Evolutionary conservation across 2,113 vertebrate genomes (phyloP), one percentile per base, ranked within the genome.

Genomic region (Rutilus rutilus): DNA sequence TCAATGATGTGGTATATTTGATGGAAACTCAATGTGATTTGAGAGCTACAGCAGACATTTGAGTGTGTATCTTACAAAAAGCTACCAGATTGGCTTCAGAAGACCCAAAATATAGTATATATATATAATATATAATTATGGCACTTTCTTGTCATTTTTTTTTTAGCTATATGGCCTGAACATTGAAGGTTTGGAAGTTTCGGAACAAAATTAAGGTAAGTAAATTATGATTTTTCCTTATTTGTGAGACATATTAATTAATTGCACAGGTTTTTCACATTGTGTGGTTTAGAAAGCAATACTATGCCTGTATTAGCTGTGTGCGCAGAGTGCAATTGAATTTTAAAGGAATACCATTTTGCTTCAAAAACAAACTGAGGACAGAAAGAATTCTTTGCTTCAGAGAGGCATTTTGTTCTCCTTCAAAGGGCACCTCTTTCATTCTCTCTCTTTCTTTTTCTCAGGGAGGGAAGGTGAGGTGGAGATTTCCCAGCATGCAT

Each of bases 401-500:
- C 65, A 73, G 21, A 73, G 65, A 57, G 23, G 25, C 50, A 73
- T 83, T 83, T 73, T 73, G 67, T 83, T 73, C 50, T 83, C 65
- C 17, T 69, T 82, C 62, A 82, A 67, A 69, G 42, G 79, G 62
- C 62, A 45, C 60, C 60, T 81, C 79, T 85, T 85, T 50, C 42
- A 1, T 65, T 47, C 83, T 60, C 52, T 15, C 54, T 42, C 74
- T 77, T 65, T 64, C 83, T 62, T 65, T 64, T 33, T 87, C n/a
- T 30, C 23, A 73, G 47, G 81, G 33, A 73, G 33, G 33, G 50
- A 83, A 86, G 79, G 78, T 62, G 54, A 89, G 77, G 76, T 71
- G 71, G 75, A 87, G 67, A 90, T 86, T 87, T 88, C 67, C 65
- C 52, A 79, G 47, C 52, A 79, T 86, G 84, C 87, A 89, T 91